These are phyloP conservation scores for Meleagris gallopavo DNA, from an alignment of 2,113 vertebrate genomes.

Conservation along the genomic window DNA sequence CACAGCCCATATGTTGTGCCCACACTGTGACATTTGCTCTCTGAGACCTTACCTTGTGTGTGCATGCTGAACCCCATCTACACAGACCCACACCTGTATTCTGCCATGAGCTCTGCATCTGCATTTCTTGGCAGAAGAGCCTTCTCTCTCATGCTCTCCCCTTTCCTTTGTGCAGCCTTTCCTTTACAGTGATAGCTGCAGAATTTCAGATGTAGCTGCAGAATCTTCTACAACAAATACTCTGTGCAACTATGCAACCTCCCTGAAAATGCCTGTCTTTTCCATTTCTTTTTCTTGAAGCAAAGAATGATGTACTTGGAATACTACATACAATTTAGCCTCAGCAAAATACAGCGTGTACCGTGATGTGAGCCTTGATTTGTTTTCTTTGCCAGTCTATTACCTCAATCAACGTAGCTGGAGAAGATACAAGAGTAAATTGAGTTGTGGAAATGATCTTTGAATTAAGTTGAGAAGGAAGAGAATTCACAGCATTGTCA, in stretches of 20 bases:
- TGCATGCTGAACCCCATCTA: fast-evolving
- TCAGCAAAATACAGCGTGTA: background rate
- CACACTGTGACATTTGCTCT: background rate
- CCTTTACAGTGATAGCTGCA: background rate
- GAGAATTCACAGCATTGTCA: background rate
- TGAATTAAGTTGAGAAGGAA: slow-evolving; percentile 1
- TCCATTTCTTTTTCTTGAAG: background rate
- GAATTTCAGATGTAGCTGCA: background rate
- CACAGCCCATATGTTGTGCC: background rate
- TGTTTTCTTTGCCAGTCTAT: background rate
- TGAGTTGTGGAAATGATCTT: slow-evolving; percentile 11
- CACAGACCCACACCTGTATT: fast-evolving
- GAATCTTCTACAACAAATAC: background rate
- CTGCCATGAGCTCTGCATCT: fast-evolving
- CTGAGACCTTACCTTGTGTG: fast-evolving
- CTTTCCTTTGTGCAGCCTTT: background rate
- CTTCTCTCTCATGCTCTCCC: background rate
- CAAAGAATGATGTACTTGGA: background rate
- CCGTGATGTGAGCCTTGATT: background rate
- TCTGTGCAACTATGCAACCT: background rate
- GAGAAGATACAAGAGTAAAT: slow-evolving; percentile 16
- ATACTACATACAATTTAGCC: background rate
- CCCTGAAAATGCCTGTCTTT: background rate
- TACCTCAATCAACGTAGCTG: background rate
- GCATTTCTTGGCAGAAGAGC: background rate